phyloP scores from a whole-genome alignment of 2,113 vertebrate species.

The Malurus alboscapulatus region DNA sequence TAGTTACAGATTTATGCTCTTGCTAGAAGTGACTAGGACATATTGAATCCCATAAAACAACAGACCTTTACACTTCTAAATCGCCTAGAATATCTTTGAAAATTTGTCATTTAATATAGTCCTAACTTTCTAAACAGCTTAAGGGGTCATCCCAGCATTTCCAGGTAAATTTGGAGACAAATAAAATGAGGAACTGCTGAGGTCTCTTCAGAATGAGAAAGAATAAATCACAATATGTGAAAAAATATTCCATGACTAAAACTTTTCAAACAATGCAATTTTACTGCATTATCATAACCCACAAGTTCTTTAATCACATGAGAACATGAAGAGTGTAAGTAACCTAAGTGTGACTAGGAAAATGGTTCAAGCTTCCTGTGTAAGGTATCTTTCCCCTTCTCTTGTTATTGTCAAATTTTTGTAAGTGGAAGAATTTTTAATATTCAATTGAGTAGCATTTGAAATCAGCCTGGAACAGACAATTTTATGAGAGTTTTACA shows the following conservation, averaged over 20 bases:
- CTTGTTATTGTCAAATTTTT: background rate
- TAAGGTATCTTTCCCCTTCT: background rate
- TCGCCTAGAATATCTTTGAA: background rate
- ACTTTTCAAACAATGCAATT: background rate
- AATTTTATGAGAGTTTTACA: background rate
- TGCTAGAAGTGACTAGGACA: background rate
- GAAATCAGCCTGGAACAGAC: background rate
- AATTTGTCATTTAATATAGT: background rate
- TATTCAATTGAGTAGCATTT: background rate
- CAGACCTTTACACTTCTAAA: background rate
- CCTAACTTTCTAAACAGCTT: background rate
- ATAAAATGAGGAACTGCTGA: background rate
- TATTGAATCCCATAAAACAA: background rate
- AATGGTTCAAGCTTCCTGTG: background rate
- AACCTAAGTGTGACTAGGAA: background rate
- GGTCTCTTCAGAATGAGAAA: background rate
- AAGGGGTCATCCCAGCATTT: background rate
- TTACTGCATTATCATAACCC: background rate
- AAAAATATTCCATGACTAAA: background rate
- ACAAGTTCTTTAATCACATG: background rate
- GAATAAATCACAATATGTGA: background rate
- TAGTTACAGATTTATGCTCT: background rate
- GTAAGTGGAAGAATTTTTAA: background rate
- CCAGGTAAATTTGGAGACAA: background rate
- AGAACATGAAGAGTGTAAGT: background rate